These are phyloP conservation scores for Tragelaphus eurycerus DNA, from an alignment of 2,797 vertebrate genomes.

Conservation along the genomic window DNA sequence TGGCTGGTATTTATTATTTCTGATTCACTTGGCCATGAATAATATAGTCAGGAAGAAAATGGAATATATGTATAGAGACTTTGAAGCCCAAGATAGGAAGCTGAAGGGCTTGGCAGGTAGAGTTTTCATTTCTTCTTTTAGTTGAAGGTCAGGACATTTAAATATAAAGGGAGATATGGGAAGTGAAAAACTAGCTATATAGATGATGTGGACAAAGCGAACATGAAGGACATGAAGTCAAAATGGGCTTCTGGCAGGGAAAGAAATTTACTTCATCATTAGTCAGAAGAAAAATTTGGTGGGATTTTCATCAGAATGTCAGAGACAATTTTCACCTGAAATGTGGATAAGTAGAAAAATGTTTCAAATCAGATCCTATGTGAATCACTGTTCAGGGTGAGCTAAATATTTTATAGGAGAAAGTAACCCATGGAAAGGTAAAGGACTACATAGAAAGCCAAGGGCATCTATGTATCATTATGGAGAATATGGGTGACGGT, in stretches of 20 bases:
- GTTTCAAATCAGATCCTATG: neutral
- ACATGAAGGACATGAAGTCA: neutral
- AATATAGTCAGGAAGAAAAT: neutral
- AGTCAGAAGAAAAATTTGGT: neutral
- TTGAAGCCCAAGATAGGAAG: neutral
- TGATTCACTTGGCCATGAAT: neutral
- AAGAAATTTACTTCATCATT: neutral
- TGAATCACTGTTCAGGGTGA: neutral
- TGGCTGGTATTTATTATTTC: slow-evolving; percentile 23
- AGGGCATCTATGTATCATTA: neutral
- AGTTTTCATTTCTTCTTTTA: slow-evolving; percentile 15
- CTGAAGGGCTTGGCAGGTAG: neutral
- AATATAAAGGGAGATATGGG: neutral
- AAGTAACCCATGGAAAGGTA: neutral
- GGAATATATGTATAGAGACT: neutral
- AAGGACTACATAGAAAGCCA: neutral
- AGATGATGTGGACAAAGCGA: neutral
- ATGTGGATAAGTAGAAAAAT: neutral
- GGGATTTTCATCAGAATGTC: neutral
- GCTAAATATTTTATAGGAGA: neutral
- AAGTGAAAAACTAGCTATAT: neutral
- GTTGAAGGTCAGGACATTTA: neutral
- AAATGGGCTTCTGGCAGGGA: neutral
- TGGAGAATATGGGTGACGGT: neutral
- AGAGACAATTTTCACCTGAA: neutral